A percentile compares a stretch with the other conserved stretches of the same genome.
Conservation (phyloP, 2,113 vertebrate species). For the Centropristis striata region DNA sequence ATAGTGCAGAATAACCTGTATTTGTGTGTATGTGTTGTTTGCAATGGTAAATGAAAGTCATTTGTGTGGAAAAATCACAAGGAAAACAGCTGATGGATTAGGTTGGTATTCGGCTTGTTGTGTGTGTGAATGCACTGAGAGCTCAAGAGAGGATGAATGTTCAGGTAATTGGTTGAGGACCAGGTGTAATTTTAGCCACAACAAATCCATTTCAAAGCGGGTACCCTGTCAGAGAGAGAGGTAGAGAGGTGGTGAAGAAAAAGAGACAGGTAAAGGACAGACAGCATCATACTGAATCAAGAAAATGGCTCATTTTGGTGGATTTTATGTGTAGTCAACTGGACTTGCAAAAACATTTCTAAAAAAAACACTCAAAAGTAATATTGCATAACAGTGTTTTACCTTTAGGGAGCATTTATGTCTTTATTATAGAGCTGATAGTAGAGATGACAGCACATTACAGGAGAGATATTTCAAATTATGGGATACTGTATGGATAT, state of each 20-base stretch:
- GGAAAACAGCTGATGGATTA: constrained; percentile 36
- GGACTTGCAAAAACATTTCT: no score
- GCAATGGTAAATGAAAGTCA: constrained; percentile 48
- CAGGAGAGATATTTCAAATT: not conserved
- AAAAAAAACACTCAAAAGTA: not conserved
- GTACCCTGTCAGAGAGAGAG: not conserved
- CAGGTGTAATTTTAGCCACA: constrained; percentile 69
- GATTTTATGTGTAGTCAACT: not conserved
- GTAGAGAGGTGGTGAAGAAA: not conserved
- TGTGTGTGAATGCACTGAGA: constrained; percentile 31
- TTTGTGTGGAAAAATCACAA: not conserved
- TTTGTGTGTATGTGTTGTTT: constrained; percentile 13
- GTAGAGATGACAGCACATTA: not conserved
- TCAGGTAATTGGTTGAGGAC: constrained; percentile 75
- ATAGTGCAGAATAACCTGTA: not conserved
- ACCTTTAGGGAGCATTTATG: not conserved
- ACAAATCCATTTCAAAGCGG: constrained; percentile 74
- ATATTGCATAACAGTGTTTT: no score
- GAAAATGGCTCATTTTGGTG: not conserved
- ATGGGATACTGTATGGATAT: not conserved
- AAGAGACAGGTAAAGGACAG: not conserved
- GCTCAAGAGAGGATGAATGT: constrained; percentile 33
- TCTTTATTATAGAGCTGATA: not conserved
- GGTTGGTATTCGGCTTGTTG: constrained; percentile 10
- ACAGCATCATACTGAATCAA: not conserved